Evolutionary conservation across 2,797 vertebrate genomes (phyloP).

Genomic region (Galago senegalensis): DNA sequence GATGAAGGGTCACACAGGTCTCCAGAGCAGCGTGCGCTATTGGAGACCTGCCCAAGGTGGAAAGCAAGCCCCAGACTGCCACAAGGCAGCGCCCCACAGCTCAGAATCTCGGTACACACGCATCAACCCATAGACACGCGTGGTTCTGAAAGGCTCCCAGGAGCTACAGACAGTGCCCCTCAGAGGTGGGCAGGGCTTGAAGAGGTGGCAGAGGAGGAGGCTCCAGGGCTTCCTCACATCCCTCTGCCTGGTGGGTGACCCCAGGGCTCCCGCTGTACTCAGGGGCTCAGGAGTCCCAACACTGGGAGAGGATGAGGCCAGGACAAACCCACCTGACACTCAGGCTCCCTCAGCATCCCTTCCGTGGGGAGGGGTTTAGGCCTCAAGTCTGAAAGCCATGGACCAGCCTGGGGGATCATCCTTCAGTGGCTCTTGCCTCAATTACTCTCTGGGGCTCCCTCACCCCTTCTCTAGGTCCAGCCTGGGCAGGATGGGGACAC

Average conservation of each 20-base stretch:
- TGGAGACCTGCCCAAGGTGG: not conserved
- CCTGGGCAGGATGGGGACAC: accelerated
- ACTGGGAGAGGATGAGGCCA: not conserved
- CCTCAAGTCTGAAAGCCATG: not conserved
- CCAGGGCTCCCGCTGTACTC: not conserved
- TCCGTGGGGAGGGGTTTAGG: not conserved
- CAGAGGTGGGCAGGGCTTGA: accelerated
- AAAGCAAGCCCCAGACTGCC: accelerated
- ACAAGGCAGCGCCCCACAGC: not conserved
- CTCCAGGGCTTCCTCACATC: accelerated
- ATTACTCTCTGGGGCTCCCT: not conserved
- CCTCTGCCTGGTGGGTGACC: not conserved
- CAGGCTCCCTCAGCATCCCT: accelerated
- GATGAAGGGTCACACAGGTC: too few relatives aligned
- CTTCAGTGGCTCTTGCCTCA: accelerated
- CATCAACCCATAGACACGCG: accelerated
- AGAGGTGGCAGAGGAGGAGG: accelerated
- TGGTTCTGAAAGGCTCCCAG: not conserved
- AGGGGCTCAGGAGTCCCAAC: not conserved
- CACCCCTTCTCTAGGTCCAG: not conserved
- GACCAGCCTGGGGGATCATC: accelerated
- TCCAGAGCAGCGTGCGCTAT: accelerated
- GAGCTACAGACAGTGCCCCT: not conserved
- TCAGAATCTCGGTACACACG: accelerated
- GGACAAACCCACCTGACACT: not conserved